Conservation (phyloP, 1,140 invertebrate genomes). For the Pristionchus pacificus region DNA sequence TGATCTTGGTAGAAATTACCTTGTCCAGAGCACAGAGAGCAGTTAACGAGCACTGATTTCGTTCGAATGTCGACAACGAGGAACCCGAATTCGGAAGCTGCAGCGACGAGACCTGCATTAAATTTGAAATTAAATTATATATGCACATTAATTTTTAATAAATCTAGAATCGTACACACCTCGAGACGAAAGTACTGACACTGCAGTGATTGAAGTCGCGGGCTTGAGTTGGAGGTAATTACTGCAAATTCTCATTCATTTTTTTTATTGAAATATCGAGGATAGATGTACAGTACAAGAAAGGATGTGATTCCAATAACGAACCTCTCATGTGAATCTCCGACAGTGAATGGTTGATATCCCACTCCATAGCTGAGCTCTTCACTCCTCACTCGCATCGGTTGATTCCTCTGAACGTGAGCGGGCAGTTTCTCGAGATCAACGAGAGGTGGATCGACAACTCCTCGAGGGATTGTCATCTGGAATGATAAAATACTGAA, state of each 20-base stretch:
- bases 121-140: too few species aligned
- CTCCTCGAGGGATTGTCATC: too few species aligned
- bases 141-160: too few species aligned
- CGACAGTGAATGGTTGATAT: not conserved
- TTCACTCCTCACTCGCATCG: not conserved
- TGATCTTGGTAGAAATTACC: not conserved
- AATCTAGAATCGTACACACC: too few species aligned
- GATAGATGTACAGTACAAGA: not conserved
- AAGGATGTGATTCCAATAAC: not conserved
- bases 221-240: conserved; percentile 5
- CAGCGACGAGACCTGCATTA: conserved; percentile 2
- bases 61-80: not conserved
- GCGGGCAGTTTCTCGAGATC: not conserved
- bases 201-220: not conserved
- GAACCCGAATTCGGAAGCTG: conserved; percentile 13
- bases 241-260: too few species aligned
- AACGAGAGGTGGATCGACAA: not conserved
- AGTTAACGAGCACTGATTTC: not conserved
- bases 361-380: not conserved
- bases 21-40: not conserved
- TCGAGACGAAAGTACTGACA: conserved; percentile 11
- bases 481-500: too few species aligned
- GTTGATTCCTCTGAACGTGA: too few species aligned
- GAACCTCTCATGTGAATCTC: not conserved
- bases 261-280: not conserved